phyloP scores from a whole-genome alignment of 2,888 invertebrate species.

The Hyalella azteca region DNA sequence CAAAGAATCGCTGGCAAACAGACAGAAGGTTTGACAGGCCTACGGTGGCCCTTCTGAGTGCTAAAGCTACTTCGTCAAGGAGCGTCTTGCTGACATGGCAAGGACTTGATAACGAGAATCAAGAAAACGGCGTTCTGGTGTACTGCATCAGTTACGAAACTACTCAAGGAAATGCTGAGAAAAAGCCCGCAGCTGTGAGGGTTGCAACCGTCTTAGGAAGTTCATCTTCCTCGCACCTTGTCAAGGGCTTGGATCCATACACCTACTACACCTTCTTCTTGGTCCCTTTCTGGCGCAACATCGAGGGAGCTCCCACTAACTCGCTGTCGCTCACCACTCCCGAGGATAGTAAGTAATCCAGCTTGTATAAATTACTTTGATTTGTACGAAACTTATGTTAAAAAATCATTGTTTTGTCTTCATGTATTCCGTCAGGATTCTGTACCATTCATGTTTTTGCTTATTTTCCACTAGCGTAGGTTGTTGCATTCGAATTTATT shows the following conservation, averaged over 20 bases:
- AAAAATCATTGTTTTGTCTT: no score
- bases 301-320: slow-evolving; percentile 92
- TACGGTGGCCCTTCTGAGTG: slow-evolving; percentile 70
- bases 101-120: slow-evolving; percentile 69
- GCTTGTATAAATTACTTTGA: background rate
- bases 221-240: slow-evolving; percentile 74
- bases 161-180: slow-evolving; percentile 69
- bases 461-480: no score
- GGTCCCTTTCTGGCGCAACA: slow-evolving; percentile 84
- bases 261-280: slow-evolving; percentile 91
- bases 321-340: slow-evolving; percentile 82
- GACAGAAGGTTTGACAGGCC: slow-evolving; percentile 47
- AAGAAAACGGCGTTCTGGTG: slow-evolving; percentile 65
- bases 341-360: slow-evolving; percentile 72
- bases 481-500: no score
- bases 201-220: slow-evolving; percentile 69
- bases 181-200: slow-evolving; percentile 58
- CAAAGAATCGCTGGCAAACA: slow-evolving; percentile 43
- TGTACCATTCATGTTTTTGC: no score
- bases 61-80: slow-evolving; percentile 74
- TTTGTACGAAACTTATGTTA: no score
- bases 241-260: slow-evolving; percentile 81
- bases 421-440: no score
- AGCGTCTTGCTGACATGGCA: slow-evolving; percentile 82
- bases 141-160: slow-evolving; percentile 30